Conservation (phyloP, 1,140 invertebrate species). For the Hycleus phaleratus region DNA sequence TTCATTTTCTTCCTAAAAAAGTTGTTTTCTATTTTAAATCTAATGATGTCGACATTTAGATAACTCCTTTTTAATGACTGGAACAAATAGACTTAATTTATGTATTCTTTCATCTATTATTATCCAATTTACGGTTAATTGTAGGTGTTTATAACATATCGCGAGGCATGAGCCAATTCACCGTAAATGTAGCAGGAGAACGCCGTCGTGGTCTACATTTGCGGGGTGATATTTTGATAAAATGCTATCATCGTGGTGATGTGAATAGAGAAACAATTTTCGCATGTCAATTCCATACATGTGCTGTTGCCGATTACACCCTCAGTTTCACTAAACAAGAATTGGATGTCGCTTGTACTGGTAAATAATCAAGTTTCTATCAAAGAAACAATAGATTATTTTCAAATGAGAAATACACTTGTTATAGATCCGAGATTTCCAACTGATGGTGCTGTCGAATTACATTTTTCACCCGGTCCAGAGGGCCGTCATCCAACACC, state of each 20-base stretch:
- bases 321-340: constrained; percentile 78
- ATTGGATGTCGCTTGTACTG: constrained; percentile 73
- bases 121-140: constrained; percentile 13
- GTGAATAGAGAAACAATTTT: constrained; percentile 57
- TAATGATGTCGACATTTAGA: background rate
- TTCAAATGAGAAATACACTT: background rate
- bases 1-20: background rate
- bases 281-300: constrained; percentile 86
- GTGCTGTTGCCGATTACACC: constrained; percentile 75
- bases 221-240: constrained; percentile 81
- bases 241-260: constrained; percentile 70
- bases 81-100: background rate
- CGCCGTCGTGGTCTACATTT: constrained; percentile 63
- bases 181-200: constrained; percentile 57
- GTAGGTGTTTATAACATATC: constrained; percentile 63
- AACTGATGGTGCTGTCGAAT: constrained; percentile 71
- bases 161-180: constrained; percentile 54
- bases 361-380: constrained; percentile 42
- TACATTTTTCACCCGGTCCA: constrained; percentile 65
- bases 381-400: background rate
- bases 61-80: background rate
- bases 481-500: constrained; percentile 52
- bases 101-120: background rate
- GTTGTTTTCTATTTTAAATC: no score
- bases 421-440: constrained; percentile 58